Percentiles rank a stretch among this genome's conserved stretches.
Conservation (phyloP, 2,797 vertebrate genomes). For the Vipera latastei region DNA sequence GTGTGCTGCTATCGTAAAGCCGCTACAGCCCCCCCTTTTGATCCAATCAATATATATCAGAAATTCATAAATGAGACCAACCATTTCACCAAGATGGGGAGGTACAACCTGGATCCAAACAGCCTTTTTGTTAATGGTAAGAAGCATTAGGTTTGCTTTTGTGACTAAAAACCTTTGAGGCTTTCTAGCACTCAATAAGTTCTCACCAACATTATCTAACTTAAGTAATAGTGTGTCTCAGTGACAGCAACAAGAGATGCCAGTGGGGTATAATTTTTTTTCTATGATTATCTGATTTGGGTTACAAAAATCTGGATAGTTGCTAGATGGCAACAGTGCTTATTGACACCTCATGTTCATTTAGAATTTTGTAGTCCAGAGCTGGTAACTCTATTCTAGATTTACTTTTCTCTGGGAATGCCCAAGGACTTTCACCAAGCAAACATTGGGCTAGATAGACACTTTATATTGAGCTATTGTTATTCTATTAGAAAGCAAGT, state of each 20-base stretch:
- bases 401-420: not conserved
- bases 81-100: constrained; percentile 20
- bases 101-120: constrained; percentile 22
- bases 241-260: not conserved
- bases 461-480: not conserved
- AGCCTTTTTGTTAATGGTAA: constrained; percentile 46
- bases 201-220: not conserved
- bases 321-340: not conserved
- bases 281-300: not conserved
- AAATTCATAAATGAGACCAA: constrained; percentile 9
- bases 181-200: not conserved
- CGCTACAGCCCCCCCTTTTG: not conserved
- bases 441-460: not conserved
- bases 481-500: not conserved
- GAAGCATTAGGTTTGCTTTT: not conserved
- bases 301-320: not conserved
- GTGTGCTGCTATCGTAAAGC: constrained; percentile 37
- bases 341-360: not conserved
- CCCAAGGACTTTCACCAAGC: not conserved
- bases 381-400: not conserved
- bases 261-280: not conserved
- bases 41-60: not conserved
- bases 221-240: not conserved
- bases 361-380: not conserved
- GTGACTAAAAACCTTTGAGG: not conserved